A percentile compares a stretch with the other conserved stretches of the same genome.
Evolutionary conservation across 2,113 vertebrate species (phyloP).

Genomic region (Hyperoodon ampullatus): DNA sequence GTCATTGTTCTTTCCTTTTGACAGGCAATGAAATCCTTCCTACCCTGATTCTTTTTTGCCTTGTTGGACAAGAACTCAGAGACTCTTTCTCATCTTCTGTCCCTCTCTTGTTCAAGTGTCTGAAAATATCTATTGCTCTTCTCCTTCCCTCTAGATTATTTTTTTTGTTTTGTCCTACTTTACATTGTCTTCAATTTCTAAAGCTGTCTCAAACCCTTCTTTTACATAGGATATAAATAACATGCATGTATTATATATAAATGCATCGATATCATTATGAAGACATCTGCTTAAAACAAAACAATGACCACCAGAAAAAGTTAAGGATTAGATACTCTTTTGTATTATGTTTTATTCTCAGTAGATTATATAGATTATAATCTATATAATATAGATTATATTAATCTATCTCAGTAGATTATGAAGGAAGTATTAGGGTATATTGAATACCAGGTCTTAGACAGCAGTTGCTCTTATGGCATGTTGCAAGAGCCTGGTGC

Average conservation of each 20-base stretch:
- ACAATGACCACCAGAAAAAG: not conserved
- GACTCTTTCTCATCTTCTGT: not conserved
- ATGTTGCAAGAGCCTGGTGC: not conserved
- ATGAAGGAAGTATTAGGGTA: not conserved
- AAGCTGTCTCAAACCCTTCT: not conserved
- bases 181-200: not conserved
- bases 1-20: not conserved
- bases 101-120: not conserved
- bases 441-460: not conserved
- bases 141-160: not conserved
- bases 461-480: not conserved
- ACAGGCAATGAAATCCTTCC: not conserved
- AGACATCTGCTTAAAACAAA: slow-evolving; percentile 10
- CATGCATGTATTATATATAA: not conserved
- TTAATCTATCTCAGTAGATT: not conserved
- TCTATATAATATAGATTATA: too few species aligned
- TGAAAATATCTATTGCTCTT: slow-evolving; percentile 40
- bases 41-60: not conserved
- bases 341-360: not conserved
- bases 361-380: not conserved
- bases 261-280: not conserved
- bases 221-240: not conserved
- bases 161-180: slow-evolving; percentile 44
- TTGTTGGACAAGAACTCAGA: slow-evolving; percentile 10
- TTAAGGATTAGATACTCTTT: not conserved